Base-by-base conservation (phyloP, 1,140 invertebrate species). In the Manduca sexta region DNA sequence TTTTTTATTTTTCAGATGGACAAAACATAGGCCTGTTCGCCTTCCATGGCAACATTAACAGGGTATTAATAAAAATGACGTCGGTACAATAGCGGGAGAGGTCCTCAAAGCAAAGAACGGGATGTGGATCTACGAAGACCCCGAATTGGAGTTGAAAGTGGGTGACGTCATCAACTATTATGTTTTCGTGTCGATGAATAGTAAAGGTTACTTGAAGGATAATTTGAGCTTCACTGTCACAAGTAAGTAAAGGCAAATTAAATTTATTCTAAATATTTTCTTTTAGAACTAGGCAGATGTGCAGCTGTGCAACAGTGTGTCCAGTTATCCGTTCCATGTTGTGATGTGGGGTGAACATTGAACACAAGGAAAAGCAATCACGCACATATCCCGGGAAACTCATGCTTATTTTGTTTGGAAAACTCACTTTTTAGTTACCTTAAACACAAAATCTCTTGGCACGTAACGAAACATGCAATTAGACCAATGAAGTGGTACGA, bases 91-190 rank as follows among this genome's bases (percentile, higher is more conserved):
- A 3, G 14, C 49, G 0, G 67, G 68, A 6, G 64, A 75, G 12
- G 50, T 68, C 0, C 40, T 49, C n/a, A 16, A 17, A n/a, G 26
- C 75, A 2, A 61, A 40, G 16, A 35, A 81, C 8, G 67, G 61
- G 0, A 54, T 56, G 8, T 88, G 86, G 86, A 48, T 54, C 0
- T 64, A 71, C 39, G 60, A 79, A 33, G 59, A 84, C 14, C 18
- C 39, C 0, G 21, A 66, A 8, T 13, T 79, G 2, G 18, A 45
- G 15, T 45, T 88, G 4, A 64, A 64, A 41, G 33, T 61, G 0
- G 75, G 74, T 7, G 85, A 87, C 42, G 56, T 77, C 10, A 70
- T 88, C 29, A 49, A 82, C 46, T 88, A 87, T 37, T 86, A 86
- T 56, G 72, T 84, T 6, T 72, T 76, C 45, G 74, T 76, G 0